Base-by-base conservation (phyloP, 2,888 invertebrate genomes). In the Aradus depressus region DNA sequence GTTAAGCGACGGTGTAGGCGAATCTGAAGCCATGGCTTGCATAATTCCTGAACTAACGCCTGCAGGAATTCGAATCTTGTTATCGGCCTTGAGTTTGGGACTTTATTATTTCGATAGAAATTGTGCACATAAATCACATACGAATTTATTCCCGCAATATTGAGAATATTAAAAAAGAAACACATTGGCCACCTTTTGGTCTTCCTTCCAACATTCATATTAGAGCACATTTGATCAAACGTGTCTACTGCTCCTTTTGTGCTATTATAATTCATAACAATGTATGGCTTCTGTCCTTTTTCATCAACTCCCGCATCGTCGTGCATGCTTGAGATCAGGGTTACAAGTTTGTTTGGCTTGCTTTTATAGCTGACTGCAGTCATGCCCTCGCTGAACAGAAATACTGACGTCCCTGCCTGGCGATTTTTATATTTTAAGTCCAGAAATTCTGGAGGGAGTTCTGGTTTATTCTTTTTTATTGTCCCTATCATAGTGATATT, bases 361-460 rank as follows among this genome's bases (percentile, higher is more conserved):
- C 41, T 31, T 41, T 52, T 52, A 26, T 41, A 52, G 12, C 45
- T 47, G 14, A 47, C 45, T 12, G 35, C 42, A 8, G 34, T 43
- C 18, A 50, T 34, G 2, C 43, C 18, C 8, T 18, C n/a, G 37
- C 6, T 4, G 31, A 39, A 47, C 14, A 52, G 38, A 41, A 52
- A 52, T 14, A 52, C n/a, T n/a, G 34, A 32, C 10, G 42, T 23
- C n/a, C n/a, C 16, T 5, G 19, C 23, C 14, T 6, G 8, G n/a
- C 48, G 28, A 31, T 50, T 42, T 31, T 21, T n/a, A 37, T 14
- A 37, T 16, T 37, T 37, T 10, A n/a, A n/a, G 26, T 50, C 58
- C 19, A 58, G 51, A 54, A 65, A 62, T 52, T 62, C 61, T 44
- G 31, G 3, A 14, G 63, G 64, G 39, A 64, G 51, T 49, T 62